phyloP scores from a whole-genome alignment of 1,140 invertebrate species.

The Aplysia californica region DNA sequence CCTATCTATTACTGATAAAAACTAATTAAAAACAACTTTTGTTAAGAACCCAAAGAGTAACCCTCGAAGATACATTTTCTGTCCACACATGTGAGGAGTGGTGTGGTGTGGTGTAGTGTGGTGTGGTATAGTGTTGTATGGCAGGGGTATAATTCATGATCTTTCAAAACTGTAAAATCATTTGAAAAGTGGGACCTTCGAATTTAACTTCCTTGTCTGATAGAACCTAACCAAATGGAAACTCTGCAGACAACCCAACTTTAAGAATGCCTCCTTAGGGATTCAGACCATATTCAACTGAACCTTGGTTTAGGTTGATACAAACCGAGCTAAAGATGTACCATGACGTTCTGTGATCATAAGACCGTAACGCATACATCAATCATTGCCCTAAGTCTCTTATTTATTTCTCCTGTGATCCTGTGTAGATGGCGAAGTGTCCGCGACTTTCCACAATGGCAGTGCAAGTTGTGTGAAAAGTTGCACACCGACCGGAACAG shows the following conservation, averaged over 20 bases:
- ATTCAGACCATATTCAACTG: background rate
- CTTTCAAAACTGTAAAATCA: too few species aligned
- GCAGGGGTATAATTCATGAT: too few species aligned
- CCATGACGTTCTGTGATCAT: background rate
- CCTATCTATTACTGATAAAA: too few species aligned
- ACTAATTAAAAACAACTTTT: background rate
- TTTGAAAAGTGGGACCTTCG: too few species aligned
- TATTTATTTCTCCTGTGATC: background rate
- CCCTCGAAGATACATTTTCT: too few species aligned
- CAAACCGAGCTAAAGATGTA: background rate
- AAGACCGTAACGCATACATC: background rate
- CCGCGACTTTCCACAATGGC: constrained; percentile 11
- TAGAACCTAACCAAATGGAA: too few species aligned
- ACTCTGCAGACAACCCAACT: too few species aligned
- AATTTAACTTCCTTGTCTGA: too few species aligned
- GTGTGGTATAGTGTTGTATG: too few species aligned
- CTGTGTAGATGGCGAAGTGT: background rate
- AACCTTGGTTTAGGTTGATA: background rate
- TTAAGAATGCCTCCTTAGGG: background rate
- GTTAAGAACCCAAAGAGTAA: background rate
- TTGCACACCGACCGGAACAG: background rate
- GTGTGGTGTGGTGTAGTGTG: too few species aligned
- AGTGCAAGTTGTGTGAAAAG: constrained; percentile 23
- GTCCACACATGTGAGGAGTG: background rate
- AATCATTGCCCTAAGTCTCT: background rate